These are phyloP conservation scores for Stenolophus ochropezus DNA, from an alignment of 2,888 invertebrate species.

Conservation along the genomic window DNA sequence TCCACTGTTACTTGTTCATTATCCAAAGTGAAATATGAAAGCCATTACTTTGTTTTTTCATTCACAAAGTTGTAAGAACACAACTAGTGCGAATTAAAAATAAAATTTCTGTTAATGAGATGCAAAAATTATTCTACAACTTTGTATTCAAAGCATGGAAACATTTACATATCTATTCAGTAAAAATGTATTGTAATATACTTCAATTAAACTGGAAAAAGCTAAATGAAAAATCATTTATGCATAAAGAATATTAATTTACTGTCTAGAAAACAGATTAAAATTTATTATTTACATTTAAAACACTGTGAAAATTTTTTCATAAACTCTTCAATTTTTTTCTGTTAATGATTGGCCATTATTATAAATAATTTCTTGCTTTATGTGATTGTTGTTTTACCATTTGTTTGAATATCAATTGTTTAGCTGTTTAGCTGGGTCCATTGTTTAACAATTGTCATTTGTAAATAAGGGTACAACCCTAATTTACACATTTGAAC, in stretches of 20 bases:
- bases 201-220: neutral
- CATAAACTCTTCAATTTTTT: no score
- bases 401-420: no score
- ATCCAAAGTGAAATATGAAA: constrained; percentile 8
- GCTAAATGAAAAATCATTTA: neutral
- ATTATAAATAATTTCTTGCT: no score
- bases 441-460: no score
- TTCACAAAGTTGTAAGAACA: neutral
- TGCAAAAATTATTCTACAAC: constrained; percentile 10
- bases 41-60: neutral
- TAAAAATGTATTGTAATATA: constrained; percentile 14
- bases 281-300: no score
- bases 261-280: no score
- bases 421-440: no score
- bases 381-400: no score
- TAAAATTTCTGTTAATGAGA: constrained; percentile 11
- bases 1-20: constrained; percentile 30
- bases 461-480: no score
- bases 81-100: neutral
- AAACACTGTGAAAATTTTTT: no score
- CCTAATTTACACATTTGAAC: no score
- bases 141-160: constrained; percentile 21
- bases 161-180: neutral
- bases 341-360: no score
- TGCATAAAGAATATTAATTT: neutral